A percentile compares a stretch with the other conserved stretches of the same genome.
Conservation (phyloP, 2,113 vertebrate genomes). For the Mirounga angustirostris region DNA sequence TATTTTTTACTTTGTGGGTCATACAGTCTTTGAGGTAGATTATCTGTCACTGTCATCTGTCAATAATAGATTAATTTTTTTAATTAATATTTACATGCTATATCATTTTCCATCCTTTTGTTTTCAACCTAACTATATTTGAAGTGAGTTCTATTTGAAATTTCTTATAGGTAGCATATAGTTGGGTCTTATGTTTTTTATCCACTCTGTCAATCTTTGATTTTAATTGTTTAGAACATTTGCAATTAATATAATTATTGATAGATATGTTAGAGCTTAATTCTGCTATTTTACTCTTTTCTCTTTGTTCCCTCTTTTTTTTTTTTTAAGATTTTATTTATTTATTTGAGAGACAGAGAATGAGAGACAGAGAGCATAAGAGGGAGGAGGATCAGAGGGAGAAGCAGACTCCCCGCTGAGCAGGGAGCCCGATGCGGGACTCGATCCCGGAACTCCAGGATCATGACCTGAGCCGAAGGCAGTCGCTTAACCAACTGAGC, state of each 20-base stretch:
- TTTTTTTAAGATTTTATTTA: no score
- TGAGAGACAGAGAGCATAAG: no score
- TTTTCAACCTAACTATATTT: not conserved
- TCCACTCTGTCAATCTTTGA: not conserved
- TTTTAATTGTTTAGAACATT: not conserved
- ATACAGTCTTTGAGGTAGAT: not conserved
- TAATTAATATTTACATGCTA: not conserved
- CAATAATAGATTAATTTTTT: not conserved
- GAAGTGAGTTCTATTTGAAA: not conserved
- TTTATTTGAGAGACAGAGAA: no score
- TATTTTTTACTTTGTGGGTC: not conserved
- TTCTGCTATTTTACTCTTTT: slow-evolving; percentile 1
- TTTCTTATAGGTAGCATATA: not conserved
- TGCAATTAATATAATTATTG: not conserved
- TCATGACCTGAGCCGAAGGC: no score
- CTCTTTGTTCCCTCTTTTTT: not conserved
- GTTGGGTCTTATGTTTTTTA: not conserved
- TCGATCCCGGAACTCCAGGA: no score
- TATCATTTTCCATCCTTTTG: not conserved
- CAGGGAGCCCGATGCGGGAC: no score
- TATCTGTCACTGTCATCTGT: not conserved
- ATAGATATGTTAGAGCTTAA: not conserved
- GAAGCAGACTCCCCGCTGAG: no score
- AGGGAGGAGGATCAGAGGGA: no score
- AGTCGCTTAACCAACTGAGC: no score